phyloP scores from a whole-genome alignment of 2,797 vertebrate species.

The Sebastes paucispinis region DNA sequence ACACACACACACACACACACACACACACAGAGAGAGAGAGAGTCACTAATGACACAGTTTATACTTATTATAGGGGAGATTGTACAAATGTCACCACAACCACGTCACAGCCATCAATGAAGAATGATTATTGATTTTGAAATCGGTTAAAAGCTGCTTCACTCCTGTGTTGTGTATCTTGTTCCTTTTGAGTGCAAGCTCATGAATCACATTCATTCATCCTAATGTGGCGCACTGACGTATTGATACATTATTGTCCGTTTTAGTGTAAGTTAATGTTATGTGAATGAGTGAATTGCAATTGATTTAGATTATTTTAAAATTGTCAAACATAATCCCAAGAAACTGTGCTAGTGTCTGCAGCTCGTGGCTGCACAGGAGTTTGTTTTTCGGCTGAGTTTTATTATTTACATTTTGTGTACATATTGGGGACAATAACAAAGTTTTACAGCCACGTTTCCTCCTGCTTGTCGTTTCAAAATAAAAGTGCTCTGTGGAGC shows the following conservation, averaged over 20 bases:
- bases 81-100: not conserved
- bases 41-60: not conserved
- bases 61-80: not conserved
- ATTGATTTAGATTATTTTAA: not conserved
- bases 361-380: not conserved
- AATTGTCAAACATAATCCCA: not conserved
- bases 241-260: not conserved
- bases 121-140: not conserved
- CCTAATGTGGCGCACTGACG: not conserved
- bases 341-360: not conserved
- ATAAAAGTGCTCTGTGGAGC: not conserved
- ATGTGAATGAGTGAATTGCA: not conserved
- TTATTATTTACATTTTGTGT: not conserved
- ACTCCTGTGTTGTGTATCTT: not conserved
- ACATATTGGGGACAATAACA: not conserved
- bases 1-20: slow-evolving; percentile 3
- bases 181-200: not conserved
- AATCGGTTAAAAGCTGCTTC: not conserved
- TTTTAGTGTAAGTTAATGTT: not conserved
- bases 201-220: not conserved
- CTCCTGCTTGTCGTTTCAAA: not conserved
- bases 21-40: not conserved
- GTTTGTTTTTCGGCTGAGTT: not conserved
- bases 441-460: not conserved
- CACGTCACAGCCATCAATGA: not conserved